A percentile compares a stretch with the other conserved stretches of the same genome.
These are phyloP conservation scores for Brachirus orientalis DNA, from an alignment of 2,113 vertebrate genomes.

Conservation along the genomic window DNA sequence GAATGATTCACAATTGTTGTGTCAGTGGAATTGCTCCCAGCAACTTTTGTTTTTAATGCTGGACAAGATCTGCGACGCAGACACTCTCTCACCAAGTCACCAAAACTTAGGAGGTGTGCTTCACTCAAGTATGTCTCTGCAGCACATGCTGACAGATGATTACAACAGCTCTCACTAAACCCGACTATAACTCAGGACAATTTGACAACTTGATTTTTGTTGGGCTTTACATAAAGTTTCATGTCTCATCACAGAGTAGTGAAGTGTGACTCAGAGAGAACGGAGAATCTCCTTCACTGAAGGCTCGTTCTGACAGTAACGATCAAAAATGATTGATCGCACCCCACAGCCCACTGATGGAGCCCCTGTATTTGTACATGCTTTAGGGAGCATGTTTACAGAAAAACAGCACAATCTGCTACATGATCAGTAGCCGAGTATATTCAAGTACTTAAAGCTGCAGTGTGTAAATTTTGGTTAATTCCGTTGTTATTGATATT, in stretches of 20 bases:
- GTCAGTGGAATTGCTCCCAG: constrained; percentile 37
- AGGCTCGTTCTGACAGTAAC: not conserved
- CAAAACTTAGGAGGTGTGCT: not conserved
- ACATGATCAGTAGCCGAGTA: no score
- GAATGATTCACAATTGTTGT: constrained; percentile 66
- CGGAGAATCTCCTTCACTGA: not conserved
- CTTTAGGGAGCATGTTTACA: no score
- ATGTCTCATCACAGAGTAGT: constrained; percentile 11
- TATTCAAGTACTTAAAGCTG: no score
- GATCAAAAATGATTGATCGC: not conserved
- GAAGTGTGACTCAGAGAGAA: constrained; percentile 38
- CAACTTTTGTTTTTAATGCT: constrained; percentile 39
- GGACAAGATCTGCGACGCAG: constrained; percentile 25
- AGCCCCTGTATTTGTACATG: no score
- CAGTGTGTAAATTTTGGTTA: no score
- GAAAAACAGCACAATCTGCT: no score
- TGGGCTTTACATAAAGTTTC: not conserved
- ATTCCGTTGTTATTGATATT: no score
- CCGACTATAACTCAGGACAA: constrained; percentile 4
- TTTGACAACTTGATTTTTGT: not conserved
- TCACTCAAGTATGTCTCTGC: constrained; percentile 3
- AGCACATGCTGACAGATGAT: constrained; percentile 20
- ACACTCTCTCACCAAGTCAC: constrained; percentile 27
- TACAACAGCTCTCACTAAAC: constrained; percentile 4
- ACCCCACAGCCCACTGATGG: no score